phyloP scores from a whole-genome alignment of 2,113 vertebrate genomes.

The Phalacrocorax aristotelis region DNA sequence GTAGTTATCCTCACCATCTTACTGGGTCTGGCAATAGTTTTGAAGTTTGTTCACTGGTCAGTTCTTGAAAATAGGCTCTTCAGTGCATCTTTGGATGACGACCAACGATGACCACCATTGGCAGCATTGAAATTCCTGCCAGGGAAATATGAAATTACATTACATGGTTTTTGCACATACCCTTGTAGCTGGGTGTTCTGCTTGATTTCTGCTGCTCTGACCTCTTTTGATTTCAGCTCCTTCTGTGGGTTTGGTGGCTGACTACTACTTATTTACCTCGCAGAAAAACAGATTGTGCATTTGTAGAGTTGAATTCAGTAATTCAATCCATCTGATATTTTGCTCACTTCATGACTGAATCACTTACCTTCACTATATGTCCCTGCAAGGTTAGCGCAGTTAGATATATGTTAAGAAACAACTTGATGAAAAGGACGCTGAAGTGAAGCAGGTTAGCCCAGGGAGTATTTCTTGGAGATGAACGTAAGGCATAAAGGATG shows the following conservation, averaged over 20 bases:
- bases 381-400: not conserved
- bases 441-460: not conserved
- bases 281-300: not conserved
- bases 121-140: not conserved
- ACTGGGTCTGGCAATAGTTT: conserved; percentile 65
- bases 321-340: not conserved
- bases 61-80: conserved; percentile 43
- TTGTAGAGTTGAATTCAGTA: not conserved
- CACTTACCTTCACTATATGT: not conserved
- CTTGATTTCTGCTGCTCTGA: conserved; percentile 40
- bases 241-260: conserved; percentile 23
- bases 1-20: conserved; percentile 75
- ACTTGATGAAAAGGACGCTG: not conserved
- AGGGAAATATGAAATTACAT: not conserved
- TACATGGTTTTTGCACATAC: not conserved
- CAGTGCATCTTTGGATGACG: not conserved
- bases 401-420: not conserved
- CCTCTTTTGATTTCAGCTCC: conserved; percentile 31
- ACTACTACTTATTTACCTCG: not conserved
- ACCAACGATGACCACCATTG: not conserved
- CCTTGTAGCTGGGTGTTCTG: conserved; percentile 15
- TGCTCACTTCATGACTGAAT: not conserved
- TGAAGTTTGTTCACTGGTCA: conserved; percentile 54
- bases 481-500: not conserved
- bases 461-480: not conserved